Base-by-base conservation (phyloP, 2,797 vertebrate species). In the Acanthurus tractus region DNA sequence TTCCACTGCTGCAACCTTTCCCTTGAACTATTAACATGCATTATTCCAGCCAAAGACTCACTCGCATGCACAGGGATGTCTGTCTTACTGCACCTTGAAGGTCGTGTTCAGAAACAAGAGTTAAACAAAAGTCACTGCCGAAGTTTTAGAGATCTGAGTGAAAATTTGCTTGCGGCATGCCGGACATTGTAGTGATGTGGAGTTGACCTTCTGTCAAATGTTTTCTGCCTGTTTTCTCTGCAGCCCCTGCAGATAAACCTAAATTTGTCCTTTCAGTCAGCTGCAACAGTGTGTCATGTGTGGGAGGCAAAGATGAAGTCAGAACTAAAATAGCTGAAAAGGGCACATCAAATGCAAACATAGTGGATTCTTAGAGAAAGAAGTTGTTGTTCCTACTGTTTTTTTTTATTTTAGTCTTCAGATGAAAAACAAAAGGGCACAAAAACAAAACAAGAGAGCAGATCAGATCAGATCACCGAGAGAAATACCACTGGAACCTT, bases 181-280 rank as follows among this genome's bases (percentile, higher is more conserved):
- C 73, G 82, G 70, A 87, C 83, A 74, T 79, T 59, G 63, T 45
- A 55, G 67, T 78, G 80, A 81, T 0, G 49, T 65, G 52, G 61
- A n/a, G 63, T 81, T 87, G 87, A 90, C 88, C 78, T 91, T 87
- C 70, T 61, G 55, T 86, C 81, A 79, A 59, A 84, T 76, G 50
- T 71, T 84, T 73, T 79, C 67, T 73, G 71, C 74, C 62, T 69
- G 56, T 82, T 78, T 69, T 61, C 65, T 76, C 61, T 77, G 73
- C 70, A 78, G 22, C 18, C 81, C 82, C 81, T 78, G 78, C 82
- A 88, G 90, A 86, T 55, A 80, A 74, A 81, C 50, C 81, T 82
- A 74, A 84, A 75, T 92, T 68, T 62, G 82, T 85, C 78, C 65
- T 81, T 84, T 80, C 78, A 62, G 63, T 81, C 84, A 83, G 74